A percentile compares a stretch with the other conserved stretches of the same genome.
These are phyloP conservation scores for Pristionchus entomophagus DNA, from an alignment of 2,888 invertebrate genomes.

Conservation along the genomic window DNA sequence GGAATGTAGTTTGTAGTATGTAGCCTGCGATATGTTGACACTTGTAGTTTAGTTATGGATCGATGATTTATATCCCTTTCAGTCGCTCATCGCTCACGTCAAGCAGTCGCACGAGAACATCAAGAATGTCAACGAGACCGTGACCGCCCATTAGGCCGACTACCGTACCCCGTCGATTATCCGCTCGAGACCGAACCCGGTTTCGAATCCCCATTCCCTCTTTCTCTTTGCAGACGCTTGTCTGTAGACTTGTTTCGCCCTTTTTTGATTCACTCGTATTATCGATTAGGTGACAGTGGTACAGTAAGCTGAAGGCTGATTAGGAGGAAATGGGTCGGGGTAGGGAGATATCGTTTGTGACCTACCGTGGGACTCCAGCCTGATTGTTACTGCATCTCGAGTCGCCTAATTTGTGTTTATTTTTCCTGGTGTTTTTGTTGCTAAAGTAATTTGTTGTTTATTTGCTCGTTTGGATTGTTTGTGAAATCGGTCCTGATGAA, in stretches of 20 bases:
- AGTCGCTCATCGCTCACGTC: slow-evolving; percentile 63
- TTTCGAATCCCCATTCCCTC: slow-evolving; percentile 17
- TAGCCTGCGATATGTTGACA: no score
- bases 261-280: slow-evolving; percentile 14
- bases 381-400: slow-evolving; percentile 21
- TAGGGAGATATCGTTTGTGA: slow-evolving; percentile 11
- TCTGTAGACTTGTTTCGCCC: slow-evolving; percentile 28
- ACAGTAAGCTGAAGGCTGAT: slow-evolving; percentile 28
- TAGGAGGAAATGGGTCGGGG: slow-evolving; percentile 34
- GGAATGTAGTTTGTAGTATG: not conserved
- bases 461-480: slow-evolving; percentile 28
- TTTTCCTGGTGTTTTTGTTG: slow-evolving; percentile 24
- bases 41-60: no score
- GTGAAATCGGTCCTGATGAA: slow-evolving; percentile 28
- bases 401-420: not conserved
- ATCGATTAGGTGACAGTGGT: slow-evolving; percentile 8
- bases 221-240: slow-evolving; percentile 1
- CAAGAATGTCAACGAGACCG: slow-evolving; percentile 57
- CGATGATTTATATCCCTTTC: not conserved
- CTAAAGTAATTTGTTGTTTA: slow-evolving; percentile 32
- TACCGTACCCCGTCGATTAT: slow-evolving; percentile 19
- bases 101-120: slow-evolving; percentile 66
- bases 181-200: not conserved
- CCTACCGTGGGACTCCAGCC: not conserved
- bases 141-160: slow-evolving; percentile 34